Percentiles rank a stretch among this genome's conserved stretches.
These are phyloP conservation scores for Cerceris rybyensis DNA, from an alignment of 2,888 invertebrate genomes.

Conservation along the genomic window DNA sequence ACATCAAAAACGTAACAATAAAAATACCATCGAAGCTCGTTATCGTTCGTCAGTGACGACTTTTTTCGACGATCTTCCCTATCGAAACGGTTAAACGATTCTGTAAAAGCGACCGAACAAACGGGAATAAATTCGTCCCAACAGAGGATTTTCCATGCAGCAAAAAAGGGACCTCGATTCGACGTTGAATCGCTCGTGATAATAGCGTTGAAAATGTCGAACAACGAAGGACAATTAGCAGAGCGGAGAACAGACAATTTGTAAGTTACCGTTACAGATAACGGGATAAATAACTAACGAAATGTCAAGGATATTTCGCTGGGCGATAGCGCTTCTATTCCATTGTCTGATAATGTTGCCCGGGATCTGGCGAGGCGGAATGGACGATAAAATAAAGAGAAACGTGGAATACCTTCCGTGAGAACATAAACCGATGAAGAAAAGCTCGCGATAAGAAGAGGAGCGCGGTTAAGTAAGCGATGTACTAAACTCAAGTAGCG, in stretches of 20 bases:
- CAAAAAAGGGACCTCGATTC: neutral
- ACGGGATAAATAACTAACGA: slow-evolving; percentile 16
- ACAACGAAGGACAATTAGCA: neutral
- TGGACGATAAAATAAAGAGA: slow-evolving; percentile 1
- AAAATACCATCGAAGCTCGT: too few species aligned
- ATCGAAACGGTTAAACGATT: too few species aligned
- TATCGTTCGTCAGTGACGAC: too few species aligned
- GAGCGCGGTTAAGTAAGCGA: slow-evolving; percentile 13
- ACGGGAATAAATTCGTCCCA: too few species aligned
- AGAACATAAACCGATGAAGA: slow-evolving; percentile 20
- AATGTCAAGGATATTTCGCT: neutral
- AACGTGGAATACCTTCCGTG: slow-evolving; percentile 11
- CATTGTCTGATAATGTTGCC: neutral
- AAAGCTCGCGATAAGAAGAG: slow-evolving; percentile 8
- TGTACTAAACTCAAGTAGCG: slow-evolving; percentile 2
- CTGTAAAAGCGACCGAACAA: too few species aligned
- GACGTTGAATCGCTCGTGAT: neutral
- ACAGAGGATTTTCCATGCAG: neutral
- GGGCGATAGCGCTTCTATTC: too few species aligned
- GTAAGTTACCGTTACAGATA: neutral
- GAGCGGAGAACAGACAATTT: neutral
- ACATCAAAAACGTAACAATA: too few species aligned
- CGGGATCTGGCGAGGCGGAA: neutral
- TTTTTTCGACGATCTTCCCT: too few species aligned
- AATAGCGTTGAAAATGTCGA: neutral